Base-by-base conservation (phyloP, 2,797 vertebrate genomes). In the Propithecus perrieri region DNA sequence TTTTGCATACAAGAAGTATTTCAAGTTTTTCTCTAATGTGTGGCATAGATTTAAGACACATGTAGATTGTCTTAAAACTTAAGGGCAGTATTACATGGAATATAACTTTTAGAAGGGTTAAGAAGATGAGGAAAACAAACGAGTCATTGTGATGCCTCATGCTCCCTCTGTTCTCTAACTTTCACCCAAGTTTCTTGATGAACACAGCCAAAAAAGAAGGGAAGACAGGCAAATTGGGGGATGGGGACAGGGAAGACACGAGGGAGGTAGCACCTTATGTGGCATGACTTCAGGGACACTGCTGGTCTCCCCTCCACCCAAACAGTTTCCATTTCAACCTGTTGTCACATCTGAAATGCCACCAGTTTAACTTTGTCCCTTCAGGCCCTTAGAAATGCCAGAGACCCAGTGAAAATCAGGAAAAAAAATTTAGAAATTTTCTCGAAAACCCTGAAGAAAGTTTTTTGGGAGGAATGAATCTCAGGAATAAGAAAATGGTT, bases 211-310 rank as follows among this genome's bases (percentile, higher is more conserved):
- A n/a, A 35, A 35, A 71, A 50, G 57, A 48, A 57, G 8, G 20
- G 6, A 50, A 18, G 35, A 41, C 12, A 38, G 14, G 18, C 46
- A 67, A 26, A 80, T 3, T 4, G 8, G 0, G 0, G 17, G 38
- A 3, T 13, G 6, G 14, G 30, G 22, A 6, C 28, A 38, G 20
- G 3, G 35, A 75, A 8, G 41, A 30, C 5, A 59, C 0, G 0
- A 22, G 57, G 71, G 12, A 18, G 3, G 11, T 2, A 7, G 43
- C 10, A 1, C 14, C 2, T 2, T 1, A 38, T 1, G 2, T 9
- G 20, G 7, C 4, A 9, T 1, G 13, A 57, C 24, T 7, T 55
- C 67, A 30, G 67, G 26, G 9, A 69, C 24, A 20, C 1, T 28
- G 26, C 38, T 43, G 12, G 38, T 38, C 30, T 57, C 26, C 20